phyloP scores from a whole-genome alignment of 2,113 vertebrate genomes.

The Balaeniceps rex region DNA sequence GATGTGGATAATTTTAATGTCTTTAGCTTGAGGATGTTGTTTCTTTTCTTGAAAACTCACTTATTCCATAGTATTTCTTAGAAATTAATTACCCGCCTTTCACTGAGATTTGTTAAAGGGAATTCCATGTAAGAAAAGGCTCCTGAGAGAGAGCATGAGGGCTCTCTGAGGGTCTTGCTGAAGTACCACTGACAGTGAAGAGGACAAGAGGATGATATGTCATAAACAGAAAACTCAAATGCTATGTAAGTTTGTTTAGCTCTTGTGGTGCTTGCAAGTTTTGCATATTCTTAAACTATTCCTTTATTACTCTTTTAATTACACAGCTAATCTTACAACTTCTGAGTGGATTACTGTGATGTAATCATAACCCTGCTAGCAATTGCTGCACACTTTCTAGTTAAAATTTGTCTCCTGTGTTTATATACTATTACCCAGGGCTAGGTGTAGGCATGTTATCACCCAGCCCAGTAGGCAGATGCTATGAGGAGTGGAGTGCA shows the following conservation, averaged over 20 bases:
- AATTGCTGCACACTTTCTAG: neutral
- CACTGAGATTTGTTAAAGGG: neutral
- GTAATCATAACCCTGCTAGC: neutral
- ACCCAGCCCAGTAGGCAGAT: neutral
- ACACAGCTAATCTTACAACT: neutral
- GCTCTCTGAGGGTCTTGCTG: neutral
- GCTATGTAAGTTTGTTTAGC: neutral
- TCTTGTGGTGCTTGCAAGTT: neutral
- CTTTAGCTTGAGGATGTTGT: neutral
- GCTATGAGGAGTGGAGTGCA: neutral
- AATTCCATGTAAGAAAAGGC: neutral
- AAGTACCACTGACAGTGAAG: neutral
- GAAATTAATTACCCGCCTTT: neutral
- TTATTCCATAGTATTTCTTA: neutral
- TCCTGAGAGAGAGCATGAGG: neutral
- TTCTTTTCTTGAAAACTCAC: neutral
- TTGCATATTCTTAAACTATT: neutral
- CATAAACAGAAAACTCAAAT: neutral
- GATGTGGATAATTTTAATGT: neutral
- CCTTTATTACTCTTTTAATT: conserved; percentile 1
- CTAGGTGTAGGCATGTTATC: neutral
- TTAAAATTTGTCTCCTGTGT: neutral
- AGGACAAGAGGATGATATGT: neutral
- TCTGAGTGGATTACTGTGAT: neutral
- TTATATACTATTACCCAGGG: neutral